Evolutionary conservation across 2,888 invertebrate species (phyloP).

Genomic region (Callyntrura guangdongensis): DNA sequence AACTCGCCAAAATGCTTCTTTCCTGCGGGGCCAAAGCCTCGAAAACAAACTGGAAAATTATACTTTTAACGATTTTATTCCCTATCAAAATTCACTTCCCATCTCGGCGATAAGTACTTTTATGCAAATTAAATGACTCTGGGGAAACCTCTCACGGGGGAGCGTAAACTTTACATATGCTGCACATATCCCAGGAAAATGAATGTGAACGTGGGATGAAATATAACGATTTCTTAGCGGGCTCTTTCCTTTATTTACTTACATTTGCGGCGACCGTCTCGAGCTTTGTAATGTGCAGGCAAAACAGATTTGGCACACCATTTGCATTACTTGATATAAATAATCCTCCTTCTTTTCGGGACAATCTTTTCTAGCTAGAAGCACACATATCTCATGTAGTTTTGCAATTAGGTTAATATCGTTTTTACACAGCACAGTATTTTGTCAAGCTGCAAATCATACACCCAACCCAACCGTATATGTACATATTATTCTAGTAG

Average conservation of each 20-base stretch:
- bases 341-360: not conserved
- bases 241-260: not conserved
- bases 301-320: slow-evolving; percentile 10
- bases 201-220: slow-evolving; percentile 15
- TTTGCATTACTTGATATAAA: slow-evolving; percentile 36
- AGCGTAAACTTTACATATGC: slow-evolving; percentile 3
- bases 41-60: slow-evolving; percentile 25
- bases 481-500: no score
- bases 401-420: no score
- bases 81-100: slow-evolving; percentile 70
- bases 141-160: slow-evolving; percentile 53
- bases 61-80: slow-evolving; percentile 51
- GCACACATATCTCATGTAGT: not conserved
- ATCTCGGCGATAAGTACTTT: slow-evolving; percentile 73
- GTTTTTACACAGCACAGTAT: no score
- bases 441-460: no score
- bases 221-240: slow-evolving; percentile 11
- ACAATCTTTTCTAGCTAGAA: not conserved
- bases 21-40: not conserved
- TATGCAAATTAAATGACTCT: slow-evolving; percentile 74
- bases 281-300: not conserved
- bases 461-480: no score
- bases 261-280: not conserved
- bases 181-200: not conserved
- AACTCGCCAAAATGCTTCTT: not conserved